phyloP scores from a whole-genome alignment of 92 coral and sea anemone species.

The Zoanthus gigantus region DNA sequence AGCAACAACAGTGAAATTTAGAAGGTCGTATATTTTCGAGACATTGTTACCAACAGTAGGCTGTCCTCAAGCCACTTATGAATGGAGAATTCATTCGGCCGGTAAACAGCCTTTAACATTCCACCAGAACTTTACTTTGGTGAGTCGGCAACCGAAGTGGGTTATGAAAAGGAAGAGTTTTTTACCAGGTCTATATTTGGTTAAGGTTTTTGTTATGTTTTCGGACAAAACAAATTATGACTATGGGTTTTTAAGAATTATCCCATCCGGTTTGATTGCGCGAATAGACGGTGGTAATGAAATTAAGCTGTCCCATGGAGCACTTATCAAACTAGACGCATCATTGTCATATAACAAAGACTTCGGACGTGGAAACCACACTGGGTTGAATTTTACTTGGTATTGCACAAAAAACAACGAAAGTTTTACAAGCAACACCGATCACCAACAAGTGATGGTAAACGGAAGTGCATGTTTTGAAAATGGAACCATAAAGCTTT shows the following conservation, averaged over 20 bases:
- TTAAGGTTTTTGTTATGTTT: not conserved
- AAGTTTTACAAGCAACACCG: slow-evolving; percentile 12
- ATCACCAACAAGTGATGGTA: not conserved
- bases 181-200: not conserved
- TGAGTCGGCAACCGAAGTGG: slow-evolving; percentile 17
- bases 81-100: not conserved
- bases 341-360: slow-evolving; percentile 8
- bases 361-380: slow-evolving; percentile 2
- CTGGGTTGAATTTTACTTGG: slow-evolving; percentile 30
- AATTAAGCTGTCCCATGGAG: not conserved
- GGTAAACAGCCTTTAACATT: not conserved
- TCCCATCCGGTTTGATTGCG: not conserved
- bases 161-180: not conserved
- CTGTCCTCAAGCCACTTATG: not conserved
- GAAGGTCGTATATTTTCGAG: slow-evolving; percentile 22
- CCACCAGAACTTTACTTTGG: slow-evolving; percentile 1
- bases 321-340: slow-evolving; percentile 9
- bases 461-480: not conserved
- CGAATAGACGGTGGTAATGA: slow-evolving; percentile 20
- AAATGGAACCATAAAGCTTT: not conserved
- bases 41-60: not conserved
- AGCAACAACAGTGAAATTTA: not conserved
- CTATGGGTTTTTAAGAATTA: slow-evolving; percentile 4
- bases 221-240: not conserved
- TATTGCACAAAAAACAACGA: not conserved